These are phyloP conservation scores for Latrodectus geometricus DNA, from an alignment of 1,140 invertebrate species.

Conservation along the genomic window DNA sequence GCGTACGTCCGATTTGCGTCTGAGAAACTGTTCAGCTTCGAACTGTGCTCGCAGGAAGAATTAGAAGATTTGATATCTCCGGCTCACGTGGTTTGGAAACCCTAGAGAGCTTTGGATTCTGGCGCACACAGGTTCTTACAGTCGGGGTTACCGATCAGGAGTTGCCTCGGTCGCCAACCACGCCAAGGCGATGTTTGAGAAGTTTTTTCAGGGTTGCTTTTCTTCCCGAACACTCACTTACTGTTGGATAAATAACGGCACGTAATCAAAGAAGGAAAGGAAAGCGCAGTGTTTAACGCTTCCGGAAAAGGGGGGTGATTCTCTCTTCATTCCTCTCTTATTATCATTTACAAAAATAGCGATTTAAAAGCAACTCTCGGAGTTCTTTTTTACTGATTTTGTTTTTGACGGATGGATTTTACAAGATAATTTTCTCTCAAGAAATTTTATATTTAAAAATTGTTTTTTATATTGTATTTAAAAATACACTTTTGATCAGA, in stretches of 20 bases:
- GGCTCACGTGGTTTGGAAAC: conserved; percentile 53
- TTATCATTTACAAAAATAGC: no score
- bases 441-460: no score
- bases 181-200: conserved; percentile 5
- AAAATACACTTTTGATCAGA: no score
- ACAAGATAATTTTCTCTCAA: no score
- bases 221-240: neutral
- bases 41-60: conserved; percentile 22
- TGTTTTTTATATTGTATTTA: no score
- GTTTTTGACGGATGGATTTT: no score
- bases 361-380: no score
- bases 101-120: conserved; percentile 50
- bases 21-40: conserved; percentile 15
- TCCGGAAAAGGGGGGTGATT: neutral
- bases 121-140: conserved; percentile 55
- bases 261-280: neutral
- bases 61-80: conserved; percentile 50
- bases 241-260: neutral
- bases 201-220: conserved; percentile 24
- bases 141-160: conserved; percentile 29
- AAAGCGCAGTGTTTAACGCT: neutral
- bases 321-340: no score
- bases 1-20: neutral
- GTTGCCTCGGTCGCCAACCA: conserved; percentile 27
- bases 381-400: no score